A percentile compares a stretch with the other conserved stretches of the same genome.
Conservation (phyloP, 2,888 invertebrate genomes). For the Hypsopygia costalis region DNA sequence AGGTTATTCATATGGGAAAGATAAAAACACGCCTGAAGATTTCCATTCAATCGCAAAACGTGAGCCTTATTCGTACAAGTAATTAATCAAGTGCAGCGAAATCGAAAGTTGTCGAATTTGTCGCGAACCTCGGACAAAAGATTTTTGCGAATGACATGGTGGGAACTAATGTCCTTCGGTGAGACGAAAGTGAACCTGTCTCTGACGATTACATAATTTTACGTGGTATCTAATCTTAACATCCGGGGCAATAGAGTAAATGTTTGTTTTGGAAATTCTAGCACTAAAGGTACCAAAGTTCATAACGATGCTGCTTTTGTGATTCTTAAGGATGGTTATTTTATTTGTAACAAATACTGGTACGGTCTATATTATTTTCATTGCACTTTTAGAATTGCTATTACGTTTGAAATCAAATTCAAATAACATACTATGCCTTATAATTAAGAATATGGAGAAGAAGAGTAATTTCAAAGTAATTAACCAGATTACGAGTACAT, state of each 20-base stretch:
- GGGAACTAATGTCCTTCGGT: background rate
- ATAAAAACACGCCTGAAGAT: slow-evolving; percentile 14
- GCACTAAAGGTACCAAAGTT: background rate
- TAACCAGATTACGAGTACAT: background rate
- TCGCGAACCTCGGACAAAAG: slow-evolving; percentile 29
- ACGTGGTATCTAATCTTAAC: slow-evolving; percentile 7
- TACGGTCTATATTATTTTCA: too few relatives aligned
- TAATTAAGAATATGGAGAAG: too few relatives aligned
- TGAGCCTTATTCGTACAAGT: slow-evolving; percentile 29
- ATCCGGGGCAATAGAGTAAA: slow-evolving; percentile 12
- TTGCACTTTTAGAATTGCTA: too few relatives aligned
- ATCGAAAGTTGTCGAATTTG: slow-evolving; percentile 48
- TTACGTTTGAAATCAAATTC: too few relatives aligned
- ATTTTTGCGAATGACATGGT: slow-evolving; percentile 6
- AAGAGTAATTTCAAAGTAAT: background rate
- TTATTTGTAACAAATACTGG: background rate
- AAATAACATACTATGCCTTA: too few relatives aligned
- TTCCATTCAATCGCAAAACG: slow-evolving; percentile 28
- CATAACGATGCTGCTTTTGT: too few relatives aligned
- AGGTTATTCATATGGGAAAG: slow-evolving; percentile 6
- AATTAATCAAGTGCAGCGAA: slow-evolving; percentile 48
- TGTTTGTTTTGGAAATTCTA: slow-evolving; percentile 6
- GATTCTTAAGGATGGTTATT: too few relatives aligned
- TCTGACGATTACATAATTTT: slow-evolving; percentile 7
- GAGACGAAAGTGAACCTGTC: slow-evolving; percentile 9